phyloP scores from a whole-genome alignment of 92 coral and sea anemone genomes.

The Epizoanthus fatuus region DNA sequence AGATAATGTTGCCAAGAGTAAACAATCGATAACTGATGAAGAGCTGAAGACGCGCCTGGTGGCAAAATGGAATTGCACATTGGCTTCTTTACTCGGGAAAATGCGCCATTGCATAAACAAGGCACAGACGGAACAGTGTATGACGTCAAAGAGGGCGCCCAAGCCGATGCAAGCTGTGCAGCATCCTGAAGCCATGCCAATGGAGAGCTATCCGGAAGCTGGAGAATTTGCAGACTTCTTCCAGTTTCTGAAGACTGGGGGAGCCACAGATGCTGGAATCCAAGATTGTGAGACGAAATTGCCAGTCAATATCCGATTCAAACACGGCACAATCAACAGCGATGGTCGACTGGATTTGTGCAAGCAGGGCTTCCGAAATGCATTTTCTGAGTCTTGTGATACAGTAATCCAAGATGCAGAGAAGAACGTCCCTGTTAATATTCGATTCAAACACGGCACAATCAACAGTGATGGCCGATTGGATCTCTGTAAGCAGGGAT shows the following conservation, averaged over 20 bases:
- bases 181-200: conserved; percentile 74
- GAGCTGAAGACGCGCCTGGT: conserved; percentile 61
- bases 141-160: conserved; percentile 57
- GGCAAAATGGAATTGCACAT: conserved; percentile 65
- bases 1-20: not conserved
- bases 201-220: conserved; percentile 69
- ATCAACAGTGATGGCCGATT: conserved; percentile 73
- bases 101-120: conserved; percentile 56
- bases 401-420: conserved; percentile 72
- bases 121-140: conserved; percentile 43
- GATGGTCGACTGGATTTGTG: conserved; percentile 74
- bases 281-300: conserved; percentile 23
- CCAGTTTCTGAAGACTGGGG: conserved; percentile 62
- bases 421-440: conserved; percentile 54
- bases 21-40: conserved; percentile 42
- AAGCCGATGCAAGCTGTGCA: conserved; percentile 76
- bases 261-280: conserved; percentile 17
- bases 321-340: conserved; percentile 66
- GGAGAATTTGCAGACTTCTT: conserved; percentile 59
- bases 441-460: conserved; percentile 70
- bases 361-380: conserved; percentile 74
- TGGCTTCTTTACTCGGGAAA: conserved; percentile 53
- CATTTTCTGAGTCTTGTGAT: conserved; percentile 72
- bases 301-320: conserved; percentile 70
- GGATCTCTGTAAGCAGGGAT: conserved; percentile 77